phyloP scores from a whole-genome alignment of 1,140 invertebrate genomes.

The Drosophila oshimai region DNA sequence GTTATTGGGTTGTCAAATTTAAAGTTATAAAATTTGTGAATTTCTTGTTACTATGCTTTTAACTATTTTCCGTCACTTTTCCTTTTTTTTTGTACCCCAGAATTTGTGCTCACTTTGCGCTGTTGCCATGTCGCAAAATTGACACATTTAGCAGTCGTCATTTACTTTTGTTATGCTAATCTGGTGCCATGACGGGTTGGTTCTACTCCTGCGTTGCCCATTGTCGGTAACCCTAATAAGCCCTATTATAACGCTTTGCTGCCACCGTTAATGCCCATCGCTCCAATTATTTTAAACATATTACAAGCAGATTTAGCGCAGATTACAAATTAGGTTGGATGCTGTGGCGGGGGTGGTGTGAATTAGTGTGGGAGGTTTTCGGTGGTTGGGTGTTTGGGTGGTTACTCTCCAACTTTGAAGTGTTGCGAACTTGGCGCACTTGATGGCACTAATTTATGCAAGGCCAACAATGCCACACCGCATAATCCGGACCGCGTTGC shows the following conservation, averaged over 20 bases:
- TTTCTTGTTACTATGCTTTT: neutral
- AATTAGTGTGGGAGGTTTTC: neutral
- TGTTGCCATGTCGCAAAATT: slow-evolving; percentile 15
- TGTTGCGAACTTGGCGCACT: slow-evolving; percentile 46
- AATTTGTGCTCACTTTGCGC: neutral
- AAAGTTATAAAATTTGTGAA: no score
- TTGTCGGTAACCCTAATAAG: slow-evolving; percentile 51
- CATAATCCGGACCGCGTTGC: slow-evolving; percentile 60
- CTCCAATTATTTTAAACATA: slow-evolving; percentile 78
- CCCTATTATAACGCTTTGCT: slow-evolving; percentile 59
- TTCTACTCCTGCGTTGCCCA: neutral
- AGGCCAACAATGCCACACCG: slow-evolving; percentile 61
- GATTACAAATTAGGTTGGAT: slow-evolving; percentile 55
- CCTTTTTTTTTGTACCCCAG: neutral
- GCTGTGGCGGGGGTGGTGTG: neutral
- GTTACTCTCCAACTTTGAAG: slow-evolving; percentile 26
- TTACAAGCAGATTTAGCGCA: slow-evolving; percentile 75
- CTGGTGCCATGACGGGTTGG: slow-evolving; percentile 1
- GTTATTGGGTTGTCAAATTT: no score
- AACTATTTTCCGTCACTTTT: neutral
- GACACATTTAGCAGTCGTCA: slow-evolving; percentile 46
- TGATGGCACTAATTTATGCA: slow-evolving; percentile 73
- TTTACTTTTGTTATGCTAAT: slow-evolving; percentile 58
- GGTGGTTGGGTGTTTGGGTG: neutral
- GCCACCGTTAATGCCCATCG: slow-evolving; percentile 62